Evolutionary conservation across 2,888 invertebrate genomes (phyloP), one percentile per base, ranked within the genome.

Genomic region (Caenorhabditis wallacei): DNA sequence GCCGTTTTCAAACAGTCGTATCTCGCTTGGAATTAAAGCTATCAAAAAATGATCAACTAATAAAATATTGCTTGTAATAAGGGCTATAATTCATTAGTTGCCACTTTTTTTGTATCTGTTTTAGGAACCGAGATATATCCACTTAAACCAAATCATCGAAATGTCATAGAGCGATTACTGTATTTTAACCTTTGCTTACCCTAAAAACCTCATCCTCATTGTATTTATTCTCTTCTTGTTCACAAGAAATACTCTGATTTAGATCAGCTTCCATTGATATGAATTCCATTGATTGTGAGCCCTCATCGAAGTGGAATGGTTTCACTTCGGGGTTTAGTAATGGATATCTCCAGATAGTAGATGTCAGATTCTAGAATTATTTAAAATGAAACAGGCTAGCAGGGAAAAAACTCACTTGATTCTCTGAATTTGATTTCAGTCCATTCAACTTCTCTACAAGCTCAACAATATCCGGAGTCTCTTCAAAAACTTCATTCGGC

Each of bases 211-310:
- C 53, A 11, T 54, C 24, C 16, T 54, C 53, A 3, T 22, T 22
- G 24, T 24, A 54, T 24, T 22, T 24, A 24, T 54, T 54, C 16
- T 54, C 53, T 22, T 54, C 53, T 22, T 54, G 53, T 24, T 54
- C 53, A 24, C 53, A 54, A 11, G 53, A 54, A 1, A 54, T 13
- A 13, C 22, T 18, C 53, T 24, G 24, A 22, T 54, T 54, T 13
- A 24, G 24, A 4, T 54, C 22, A 10, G 18, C 13, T 13, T 54
- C 22, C 53, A 54, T 54, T 7, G 53, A 54, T 11, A 54, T 54
- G 24, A 54, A 13, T 22, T 54, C 24, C 22, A 20, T 2, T 13
- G 53, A 24, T 54, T 54, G 10, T 11, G 13, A 22, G 7, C 2
- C 13, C 8, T 54, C 22, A 13, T 18, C 18, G 1, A 54, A 4